Conservation (phyloP, 1,140 invertebrate species). For the Drosophila dunni region DNA sequence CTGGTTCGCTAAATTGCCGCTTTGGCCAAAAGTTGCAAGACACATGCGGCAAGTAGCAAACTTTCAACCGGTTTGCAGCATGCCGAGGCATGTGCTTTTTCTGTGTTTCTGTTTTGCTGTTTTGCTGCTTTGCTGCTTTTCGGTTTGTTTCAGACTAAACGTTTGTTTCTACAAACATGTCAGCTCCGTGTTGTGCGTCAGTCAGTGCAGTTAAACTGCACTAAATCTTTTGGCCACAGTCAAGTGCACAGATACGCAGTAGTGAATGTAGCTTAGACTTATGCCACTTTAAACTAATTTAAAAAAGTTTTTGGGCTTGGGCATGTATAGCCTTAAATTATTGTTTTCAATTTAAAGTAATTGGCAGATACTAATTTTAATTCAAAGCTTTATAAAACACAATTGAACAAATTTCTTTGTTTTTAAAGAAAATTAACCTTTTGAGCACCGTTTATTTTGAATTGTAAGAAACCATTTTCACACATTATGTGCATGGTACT, state of each 20-base stretch:
- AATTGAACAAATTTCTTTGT: too few species aligned
- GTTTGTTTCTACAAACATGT: constrained; percentile 53
- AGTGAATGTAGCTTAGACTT: neutral
- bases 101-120: constrained; percentile 2
- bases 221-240: constrained; percentile 8
- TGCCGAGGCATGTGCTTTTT: constrained; percentile 1
- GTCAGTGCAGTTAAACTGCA: constrained; percentile 22
- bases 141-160: constrained; percentile 73
- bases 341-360: too few species aligned
- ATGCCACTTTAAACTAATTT: too few species aligned
- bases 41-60: constrained; percentile 19
- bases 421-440: too few species aligned
- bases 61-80: constrained; percentile 18
- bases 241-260: constrained; percentile 18
- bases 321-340: too few species aligned
- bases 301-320: too few species aligned
- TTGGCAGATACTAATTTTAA: too few species aligned
- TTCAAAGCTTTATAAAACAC: too few species aligned
- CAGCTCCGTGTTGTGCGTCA: constrained; percentile 6
- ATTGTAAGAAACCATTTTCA: too few species aligned
- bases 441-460: too few species aligned
- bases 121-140: constrained; percentile 62
- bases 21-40: constrained; percentile 19
- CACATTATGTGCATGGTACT: too few species aligned
- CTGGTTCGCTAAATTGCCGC: constrained; percentile 53